Percentiles rank a stretch among this genome's conserved stretches.
These are phyloP conservation scores for Cyclopterus lumpus DNA, from an alignment of 2,797 vertebrate species.

Conservation along the genomic window DNA sequence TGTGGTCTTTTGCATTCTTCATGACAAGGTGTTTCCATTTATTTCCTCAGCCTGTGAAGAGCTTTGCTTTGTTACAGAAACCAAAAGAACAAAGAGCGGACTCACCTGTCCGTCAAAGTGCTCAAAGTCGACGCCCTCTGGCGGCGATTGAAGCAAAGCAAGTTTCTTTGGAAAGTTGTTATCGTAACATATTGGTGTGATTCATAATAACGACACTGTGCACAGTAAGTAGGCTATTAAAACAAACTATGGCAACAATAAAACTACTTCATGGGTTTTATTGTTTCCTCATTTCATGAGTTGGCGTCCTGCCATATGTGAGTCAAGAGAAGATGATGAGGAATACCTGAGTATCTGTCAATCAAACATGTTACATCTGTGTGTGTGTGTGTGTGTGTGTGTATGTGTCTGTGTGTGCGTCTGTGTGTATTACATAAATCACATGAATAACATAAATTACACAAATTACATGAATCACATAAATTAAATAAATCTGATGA, in stretches of 20 bases:
- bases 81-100: too few species aligned
- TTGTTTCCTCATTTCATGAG: neutral
- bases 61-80: too few species aligned
- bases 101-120: neutral
- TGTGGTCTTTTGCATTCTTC: too few species aligned
- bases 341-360: slow-evolving; percentile 1
- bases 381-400: too few species aligned
- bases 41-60: too few species aligned
- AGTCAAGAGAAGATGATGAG: neutral
- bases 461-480: too few species aligned
- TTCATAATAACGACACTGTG: neutral
- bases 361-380: neutral
- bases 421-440: too few species aligned
- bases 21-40: too few species aligned
- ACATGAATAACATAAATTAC: too few species aligned
- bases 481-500: too few species aligned
- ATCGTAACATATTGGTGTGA: neutral
- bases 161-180: neutral
- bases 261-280: neutral
- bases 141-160: neutral
- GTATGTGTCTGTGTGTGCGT: too few species aligned
- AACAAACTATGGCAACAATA: neutral
- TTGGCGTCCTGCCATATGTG: neutral
- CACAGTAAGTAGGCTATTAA: too few species aligned
- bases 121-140: neutral